phyloP scores from a whole-genome alignment of 2,113 vertebrate species.

The Cynoglossus semilaevis region DNA sequence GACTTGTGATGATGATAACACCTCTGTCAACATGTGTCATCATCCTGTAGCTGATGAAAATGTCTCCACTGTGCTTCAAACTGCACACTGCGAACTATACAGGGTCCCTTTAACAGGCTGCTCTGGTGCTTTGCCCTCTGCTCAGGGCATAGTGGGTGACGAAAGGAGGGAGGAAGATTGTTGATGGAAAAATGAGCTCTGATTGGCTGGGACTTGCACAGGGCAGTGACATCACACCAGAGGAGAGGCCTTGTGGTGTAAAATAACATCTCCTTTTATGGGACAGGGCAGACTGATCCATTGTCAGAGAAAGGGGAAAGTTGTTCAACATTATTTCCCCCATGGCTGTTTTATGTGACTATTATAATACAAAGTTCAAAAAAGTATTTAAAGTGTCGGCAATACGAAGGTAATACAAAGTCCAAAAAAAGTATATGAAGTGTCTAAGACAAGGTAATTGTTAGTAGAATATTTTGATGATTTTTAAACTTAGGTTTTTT shows the following conservation, averaged over 20 bases:
- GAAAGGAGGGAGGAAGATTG: slow-evolving; percentile 58
- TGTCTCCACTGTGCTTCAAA: slow-evolving; percentile 14
- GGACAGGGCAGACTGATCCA: slow-evolving; percentile 65
- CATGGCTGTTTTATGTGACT: background rate
- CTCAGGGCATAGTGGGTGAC: slow-evolving; percentile 54
- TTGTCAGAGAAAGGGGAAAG: slow-evolving; percentile 51
- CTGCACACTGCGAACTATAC: slow-evolving; percentile 4
- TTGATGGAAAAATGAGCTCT: slow-evolving; percentile 47
- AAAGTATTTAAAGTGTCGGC: no score
- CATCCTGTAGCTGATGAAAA: slow-evolving; percentile 52
- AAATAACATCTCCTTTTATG: slow-evolving; percentile 83
- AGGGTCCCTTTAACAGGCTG: slow-evolving; percentile 73
- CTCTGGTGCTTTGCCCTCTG: slow-evolving; percentile 52
- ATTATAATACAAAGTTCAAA: no score
- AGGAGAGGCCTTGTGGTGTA: slow-evolving; percentile 73
- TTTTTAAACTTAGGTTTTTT: no score
- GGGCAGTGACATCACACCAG: slow-evolving; percentile 65
- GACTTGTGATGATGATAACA: slow-evolving; percentile 41
- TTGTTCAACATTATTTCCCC: no score
- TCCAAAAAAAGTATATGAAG: no score
- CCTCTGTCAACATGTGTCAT: slow-evolving; percentile 50
- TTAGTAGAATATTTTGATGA: no score
- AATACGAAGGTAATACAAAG: no score
- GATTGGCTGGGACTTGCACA: slow-evolving; percentile 61
- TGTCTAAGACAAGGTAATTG: no score